Conservation (phyloP, 2,113 vertebrate species). For the Myotis davidii region DNA sequence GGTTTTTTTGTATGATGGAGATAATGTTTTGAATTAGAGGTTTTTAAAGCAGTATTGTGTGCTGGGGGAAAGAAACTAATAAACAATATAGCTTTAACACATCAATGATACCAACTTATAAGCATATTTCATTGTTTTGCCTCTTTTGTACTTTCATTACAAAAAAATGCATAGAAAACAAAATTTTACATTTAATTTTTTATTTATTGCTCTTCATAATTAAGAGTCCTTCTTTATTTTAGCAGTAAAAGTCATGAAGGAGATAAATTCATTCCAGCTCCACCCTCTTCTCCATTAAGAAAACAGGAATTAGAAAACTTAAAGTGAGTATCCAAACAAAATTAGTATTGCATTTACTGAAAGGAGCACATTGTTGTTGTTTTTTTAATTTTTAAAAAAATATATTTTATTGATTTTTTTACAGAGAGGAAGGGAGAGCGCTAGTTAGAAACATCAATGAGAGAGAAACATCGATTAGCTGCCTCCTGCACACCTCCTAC, state of each 20-base stretch:
- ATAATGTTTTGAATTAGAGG: neutral
- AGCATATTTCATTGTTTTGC: neutral
- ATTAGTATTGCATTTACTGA: neutral
- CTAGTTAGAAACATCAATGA: too few species aligned
- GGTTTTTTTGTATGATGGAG: neutral
- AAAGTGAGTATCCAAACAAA: conserved; percentile 87
- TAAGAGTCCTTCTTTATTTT: conserved; percentile 80
- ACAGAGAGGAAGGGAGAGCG: too few species aligned
- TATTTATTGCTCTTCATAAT: conserved; percentile 21
- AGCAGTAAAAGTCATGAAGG: conserved; percentile 96
- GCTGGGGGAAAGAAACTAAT: neutral
- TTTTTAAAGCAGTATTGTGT: neutral
- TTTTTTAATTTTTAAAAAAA: neutral
- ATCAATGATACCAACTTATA: neutral
- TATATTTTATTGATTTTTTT: too few species aligned
- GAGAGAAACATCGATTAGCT: too few species aligned
- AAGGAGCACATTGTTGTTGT: neutral
- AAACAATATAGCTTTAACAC: neutral
- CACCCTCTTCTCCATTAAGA: conserved; percentile 95
- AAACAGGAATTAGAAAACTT: conserved; percentile 98
- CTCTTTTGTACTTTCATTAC: neutral
- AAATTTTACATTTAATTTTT: neutral
- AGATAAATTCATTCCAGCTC: conserved; percentile 96
- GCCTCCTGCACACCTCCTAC: too few species aligned
- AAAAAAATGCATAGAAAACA: neutral